Base-by-base conservation (phyloP, 1,140 invertebrate species). In the Euwallacea similis region DNA sequence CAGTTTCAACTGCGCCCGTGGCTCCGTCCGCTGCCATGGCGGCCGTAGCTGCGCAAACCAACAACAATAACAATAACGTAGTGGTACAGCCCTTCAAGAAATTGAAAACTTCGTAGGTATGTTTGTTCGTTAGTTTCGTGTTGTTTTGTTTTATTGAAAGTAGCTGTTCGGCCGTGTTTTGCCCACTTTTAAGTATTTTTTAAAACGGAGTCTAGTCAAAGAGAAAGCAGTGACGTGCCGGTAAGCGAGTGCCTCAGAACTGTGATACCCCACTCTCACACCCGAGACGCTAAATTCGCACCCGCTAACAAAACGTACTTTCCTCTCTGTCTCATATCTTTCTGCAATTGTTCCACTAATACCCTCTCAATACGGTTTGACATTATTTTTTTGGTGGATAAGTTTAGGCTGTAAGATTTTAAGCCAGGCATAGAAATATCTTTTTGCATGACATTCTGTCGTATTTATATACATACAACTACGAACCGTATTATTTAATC, bases 61-160 rank as follows among this genome's bases (percentile, higher is more conserved):
- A 68, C 75, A 83, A 80, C 77, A 86, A 81, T 73, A 86, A 81
- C 67, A 84, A 84, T 62, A 85, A 85, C 41, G 88, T 91, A 60
- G 87, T 88, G 13, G 84, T 90, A 79, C 92, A 92, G 77, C 91
- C 91, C 33, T 93, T 91, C 81, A 93, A 93, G 83, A 93, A 93
- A 83, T 90, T 93, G 88, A 93, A 93, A 85, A 93, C 92, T 72
- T 92, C 91, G 77, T 93, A 93, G 88, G 55, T 69, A 66, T 61
- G 55, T 66, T 76, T 71, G 69, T 73, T 75, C 72, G 66, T 74
- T 76, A 56, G 70, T 64, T 66, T 42, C 46, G 62, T 70, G 33
- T 10, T 66, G 60, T 50, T 43, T 11, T 61, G 7, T 16, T 61
- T 41, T 42, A 11, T 61, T 41, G 10, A 61, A 43, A 10, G 59